Conservation (phyloP, 2,797 vertebrate species). For the Rhynchotus rufescens region DNA sequence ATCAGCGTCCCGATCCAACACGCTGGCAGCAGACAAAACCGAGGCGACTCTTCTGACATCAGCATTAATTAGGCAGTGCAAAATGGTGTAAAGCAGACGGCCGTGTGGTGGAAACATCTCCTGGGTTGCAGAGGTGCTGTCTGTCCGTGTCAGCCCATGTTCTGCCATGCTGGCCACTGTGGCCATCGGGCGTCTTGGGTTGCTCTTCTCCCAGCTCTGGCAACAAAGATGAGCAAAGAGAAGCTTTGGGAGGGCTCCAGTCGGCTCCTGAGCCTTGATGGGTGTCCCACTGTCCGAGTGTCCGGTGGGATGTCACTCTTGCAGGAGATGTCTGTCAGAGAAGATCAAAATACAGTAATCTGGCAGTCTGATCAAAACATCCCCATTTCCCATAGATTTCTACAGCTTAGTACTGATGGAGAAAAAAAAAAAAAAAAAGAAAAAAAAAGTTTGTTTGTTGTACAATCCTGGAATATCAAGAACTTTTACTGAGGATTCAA, state of each 20-base stretch:
- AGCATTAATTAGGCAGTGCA: not conserved
- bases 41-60: not conserved
- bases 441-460: not conserved
- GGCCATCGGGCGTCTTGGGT: not conserved
- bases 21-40: not conserved
- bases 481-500: not conserved
- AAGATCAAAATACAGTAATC: not conserved
- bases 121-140: not conserved
- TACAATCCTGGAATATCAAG: not conserved
- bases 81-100: not conserved
- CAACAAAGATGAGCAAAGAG: not conserved
- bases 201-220: not conserved
- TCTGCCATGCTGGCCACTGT: fast-evolving
- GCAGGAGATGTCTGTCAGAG: not conserved
- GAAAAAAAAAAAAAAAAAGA: too few relatives aligned
- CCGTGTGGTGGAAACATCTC: not conserved
- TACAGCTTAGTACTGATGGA: not conserved
- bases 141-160: fast-evolving
- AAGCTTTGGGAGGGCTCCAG: not conserved
- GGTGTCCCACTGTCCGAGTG: not conserved
- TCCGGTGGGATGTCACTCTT: fast-evolving
- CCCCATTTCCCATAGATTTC: not conserved
- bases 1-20: not conserved
- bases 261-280: not conserved
- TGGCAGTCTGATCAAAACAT: not conserved